Conservation (phyloP, 2,888 invertebrate genomes). For the Phyto melanocephala region DNA sequence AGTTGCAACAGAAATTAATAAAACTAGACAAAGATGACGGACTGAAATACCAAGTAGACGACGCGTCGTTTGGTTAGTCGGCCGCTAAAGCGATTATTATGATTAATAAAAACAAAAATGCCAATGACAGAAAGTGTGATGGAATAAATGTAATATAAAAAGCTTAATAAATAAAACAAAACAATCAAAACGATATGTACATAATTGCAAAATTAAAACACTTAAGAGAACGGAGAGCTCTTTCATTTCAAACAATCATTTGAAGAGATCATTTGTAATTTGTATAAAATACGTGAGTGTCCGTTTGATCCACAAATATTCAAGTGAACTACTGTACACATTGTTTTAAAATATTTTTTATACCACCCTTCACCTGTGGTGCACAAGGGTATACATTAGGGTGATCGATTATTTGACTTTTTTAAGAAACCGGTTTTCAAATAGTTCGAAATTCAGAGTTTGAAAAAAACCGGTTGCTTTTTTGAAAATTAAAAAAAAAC, state of each 20-base stretch:
- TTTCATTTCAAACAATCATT: not conserved
- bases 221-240: not conserved
- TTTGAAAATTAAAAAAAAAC: no score
- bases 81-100: conserved; percentile 42
- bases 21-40: conserved; percentile 15
- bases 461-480: no score
- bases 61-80: not conserved
- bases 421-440: no score
- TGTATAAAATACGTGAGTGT: no score
- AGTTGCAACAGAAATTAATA: conserved; percentile 28
- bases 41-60: not conserved
- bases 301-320: not conserved
- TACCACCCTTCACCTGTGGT: no score
- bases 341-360: no score
- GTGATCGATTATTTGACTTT: no score
- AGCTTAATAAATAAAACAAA: not conserved
- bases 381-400: no score
- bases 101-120: conserved; percentile 43
- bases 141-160: not conserved
- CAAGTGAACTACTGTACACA: no score
- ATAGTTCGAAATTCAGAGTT: no score
- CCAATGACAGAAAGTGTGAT: not conserved
- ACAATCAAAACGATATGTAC: conserved; percentile 5
- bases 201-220: not conserved
- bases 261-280: not conserved